Base-by-base conservation (phyloP, 2,888 invertebrate species). In the Drosophila kuntzei region DNA sequence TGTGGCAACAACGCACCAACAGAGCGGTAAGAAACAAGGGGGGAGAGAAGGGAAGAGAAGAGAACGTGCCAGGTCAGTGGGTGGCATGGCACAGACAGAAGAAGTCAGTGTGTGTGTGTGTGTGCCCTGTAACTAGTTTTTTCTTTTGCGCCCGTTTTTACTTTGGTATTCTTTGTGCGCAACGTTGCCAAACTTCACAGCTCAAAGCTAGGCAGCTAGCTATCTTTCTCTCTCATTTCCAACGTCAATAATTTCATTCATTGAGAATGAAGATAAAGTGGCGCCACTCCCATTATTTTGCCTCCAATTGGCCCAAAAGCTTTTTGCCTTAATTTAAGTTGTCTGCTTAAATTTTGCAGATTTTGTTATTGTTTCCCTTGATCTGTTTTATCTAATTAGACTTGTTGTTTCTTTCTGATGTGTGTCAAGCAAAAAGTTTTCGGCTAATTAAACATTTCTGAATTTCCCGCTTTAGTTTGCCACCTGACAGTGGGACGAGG, bases 21-120 rank as follows among this genome's bases (percentile, higher is more conserved):
- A 41, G n/a, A 14, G 27, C 14, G 25, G 25, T 44, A 61, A 18
- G 55, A 32, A 44, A 25, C 27, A 6, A 44, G 55, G 3, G 46
- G 1, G 12, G 5, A 12, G 1, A 20, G 36, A 20, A 20, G 27
- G 6, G 29, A 2, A 6, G n/a, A 8, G 25, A 49, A 54, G 25
- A 27, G 58, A 70, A 87, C 81, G 87, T 87, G 83, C 86, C 89
- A 85, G 85, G 85, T 85, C 85, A 85, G 85, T 85, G 85, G 85
- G 85, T 84, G 89, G 89, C 69, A 69, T 75, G 84, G 77, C 68
- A 51, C 70, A 74, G 75, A 73, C 78, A 73, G 78, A 78, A 78
- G 75, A 68, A 65, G 62, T 51, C 67, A 51, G 16, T 53, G 32
- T 66, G 63, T 66, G 63, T 82, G 65, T 69, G 63, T 57, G 65